A percentile compares a stretch with the other conserved stretches of the same genome.
These are phyloP conservation scores for Cryptus armator DNA, from an alignment of 2,888 invertebrate species.

Conservation along the genomic window DNA sequence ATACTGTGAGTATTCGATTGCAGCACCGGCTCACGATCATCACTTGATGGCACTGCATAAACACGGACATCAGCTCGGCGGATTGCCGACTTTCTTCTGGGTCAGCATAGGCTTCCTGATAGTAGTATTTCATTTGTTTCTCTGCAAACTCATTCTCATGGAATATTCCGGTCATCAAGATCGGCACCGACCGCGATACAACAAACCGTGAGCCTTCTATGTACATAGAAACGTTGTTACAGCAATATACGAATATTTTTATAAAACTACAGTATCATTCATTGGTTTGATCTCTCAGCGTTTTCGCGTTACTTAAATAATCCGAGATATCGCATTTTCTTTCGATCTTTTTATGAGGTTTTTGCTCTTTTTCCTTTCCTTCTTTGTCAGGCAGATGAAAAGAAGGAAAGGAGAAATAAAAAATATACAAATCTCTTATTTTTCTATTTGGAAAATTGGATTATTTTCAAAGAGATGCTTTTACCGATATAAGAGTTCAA, in stretches of 20 bases:
- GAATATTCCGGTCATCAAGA: conserved; percentile 93
- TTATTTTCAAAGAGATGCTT: background rate
- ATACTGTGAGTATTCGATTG: conserved; percentile 63
- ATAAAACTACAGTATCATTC: background rate
- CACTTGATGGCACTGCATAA: conserved; percentile 96
- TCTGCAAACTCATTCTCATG: conserved; percentile 96
- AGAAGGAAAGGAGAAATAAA: no score
- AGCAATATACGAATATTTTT: conserved; percentile 65
- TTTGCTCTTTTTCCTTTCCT: background rate
- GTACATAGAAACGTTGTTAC: conserved; percentile 62
- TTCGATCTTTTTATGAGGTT: background rate
- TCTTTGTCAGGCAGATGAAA: no score
- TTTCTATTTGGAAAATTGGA: no score
- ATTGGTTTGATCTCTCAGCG: background rate
- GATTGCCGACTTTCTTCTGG: conserved; percentile 97
- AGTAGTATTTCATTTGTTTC: conserved; percentile 96
- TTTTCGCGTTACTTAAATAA: background rate
- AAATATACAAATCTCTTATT: no score
- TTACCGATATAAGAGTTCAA: background rate
- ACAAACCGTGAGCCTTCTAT: conserved; percentile 87
- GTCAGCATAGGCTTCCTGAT: conserved; percentile 95
- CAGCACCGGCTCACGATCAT: conserved; percentile 96
- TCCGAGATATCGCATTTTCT: background rate
- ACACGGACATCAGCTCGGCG: conserved; percentile 96
- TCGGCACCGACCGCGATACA: conserved; percentile 90